phyloP scores from a whole-genome alignment of 2,797 vertebrate genomes.

The Triplophysa bombifrons region DNA sequence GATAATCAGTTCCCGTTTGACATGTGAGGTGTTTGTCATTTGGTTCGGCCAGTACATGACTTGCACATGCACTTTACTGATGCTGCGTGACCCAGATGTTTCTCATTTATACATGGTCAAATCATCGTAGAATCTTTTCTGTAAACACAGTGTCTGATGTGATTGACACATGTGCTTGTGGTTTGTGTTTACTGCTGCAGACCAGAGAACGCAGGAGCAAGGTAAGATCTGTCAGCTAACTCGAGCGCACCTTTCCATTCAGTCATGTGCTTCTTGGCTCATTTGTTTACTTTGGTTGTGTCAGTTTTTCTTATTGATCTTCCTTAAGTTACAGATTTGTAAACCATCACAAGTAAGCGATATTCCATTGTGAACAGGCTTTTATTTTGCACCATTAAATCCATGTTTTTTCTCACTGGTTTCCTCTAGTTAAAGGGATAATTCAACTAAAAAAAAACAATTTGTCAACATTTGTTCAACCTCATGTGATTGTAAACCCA shows the following conservation, averaged over 20 bases:
- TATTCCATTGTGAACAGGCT: not conserved
- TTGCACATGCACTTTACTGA: not conserved
- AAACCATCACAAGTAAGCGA: not conserved
- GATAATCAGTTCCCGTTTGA: not conserved
- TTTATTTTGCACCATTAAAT: no score
- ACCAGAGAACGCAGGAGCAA: conserved; percentile 80
- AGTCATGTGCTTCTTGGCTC: not conserved
- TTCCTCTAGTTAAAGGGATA: no score
- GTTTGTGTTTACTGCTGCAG: conserved; percentile 75
- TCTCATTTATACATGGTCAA: not conserved
- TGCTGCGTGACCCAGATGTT: not conserved
- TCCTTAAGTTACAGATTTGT: not conserved
- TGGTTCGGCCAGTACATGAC: not conserved
- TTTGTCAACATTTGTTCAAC: no score
- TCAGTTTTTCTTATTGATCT: not conserved
- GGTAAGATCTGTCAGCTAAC: conserved; percentile 62
- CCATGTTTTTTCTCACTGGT: no score
- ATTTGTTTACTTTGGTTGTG: not conserved
- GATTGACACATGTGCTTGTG: conserved; percentile 63
- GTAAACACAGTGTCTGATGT: conserved; percentile 30
- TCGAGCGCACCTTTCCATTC: not conserved
- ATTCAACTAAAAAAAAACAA: no score
- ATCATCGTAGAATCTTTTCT: not conserved
- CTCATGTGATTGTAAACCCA: no score
- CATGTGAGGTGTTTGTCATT: not conserved